Evolutionary conservation across 2,797 vertebrate species (phyloP).

Genomic region (Onychomys torridus): DNA sequence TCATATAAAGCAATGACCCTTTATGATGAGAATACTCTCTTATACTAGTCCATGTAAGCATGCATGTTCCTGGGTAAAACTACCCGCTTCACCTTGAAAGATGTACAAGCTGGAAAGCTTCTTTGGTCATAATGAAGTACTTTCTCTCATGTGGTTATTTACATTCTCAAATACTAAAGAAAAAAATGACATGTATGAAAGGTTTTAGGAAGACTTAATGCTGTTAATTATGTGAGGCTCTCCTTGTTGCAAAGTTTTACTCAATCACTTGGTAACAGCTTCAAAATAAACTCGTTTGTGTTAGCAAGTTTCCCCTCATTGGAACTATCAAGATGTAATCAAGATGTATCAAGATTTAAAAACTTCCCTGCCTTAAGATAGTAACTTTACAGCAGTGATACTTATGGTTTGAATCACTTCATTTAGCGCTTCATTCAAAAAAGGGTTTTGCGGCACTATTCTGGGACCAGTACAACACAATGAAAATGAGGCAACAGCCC

Average conservation of each 20-base stretch:
- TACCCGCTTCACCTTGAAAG: background rate
- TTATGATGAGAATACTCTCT: background rate
- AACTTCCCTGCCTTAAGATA: constrained; percentile 32
- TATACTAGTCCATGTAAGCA: background rate
- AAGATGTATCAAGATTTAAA: background rate
- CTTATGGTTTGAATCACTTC: constrained; percentile 19
- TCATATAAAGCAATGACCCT: background rate
- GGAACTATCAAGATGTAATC: background rate
- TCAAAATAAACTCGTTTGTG: constrained; percentile 28
- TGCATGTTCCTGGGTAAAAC: background rate
- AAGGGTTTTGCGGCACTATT: background rate
- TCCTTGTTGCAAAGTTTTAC: background rate
- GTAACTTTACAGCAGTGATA: background rate
- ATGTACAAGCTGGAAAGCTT: background rate
- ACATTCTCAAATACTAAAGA: background rate
- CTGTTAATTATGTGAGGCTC: background rate
- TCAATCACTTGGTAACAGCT: background rate
- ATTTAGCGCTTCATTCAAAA: constrained; percentile 43
- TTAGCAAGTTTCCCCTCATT: constrained; percentile 13
- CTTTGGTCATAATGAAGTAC: background rate
- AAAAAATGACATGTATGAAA: constrained; percentile 2
- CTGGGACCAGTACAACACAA: background rate
- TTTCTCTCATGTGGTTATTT: background rate
- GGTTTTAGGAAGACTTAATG: constrained; percentile 28
- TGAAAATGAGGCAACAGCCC: background rate